Conservation (phyloP, 2,888 invertebrate species). For the Eupithecia tripunctaria region DNA sequence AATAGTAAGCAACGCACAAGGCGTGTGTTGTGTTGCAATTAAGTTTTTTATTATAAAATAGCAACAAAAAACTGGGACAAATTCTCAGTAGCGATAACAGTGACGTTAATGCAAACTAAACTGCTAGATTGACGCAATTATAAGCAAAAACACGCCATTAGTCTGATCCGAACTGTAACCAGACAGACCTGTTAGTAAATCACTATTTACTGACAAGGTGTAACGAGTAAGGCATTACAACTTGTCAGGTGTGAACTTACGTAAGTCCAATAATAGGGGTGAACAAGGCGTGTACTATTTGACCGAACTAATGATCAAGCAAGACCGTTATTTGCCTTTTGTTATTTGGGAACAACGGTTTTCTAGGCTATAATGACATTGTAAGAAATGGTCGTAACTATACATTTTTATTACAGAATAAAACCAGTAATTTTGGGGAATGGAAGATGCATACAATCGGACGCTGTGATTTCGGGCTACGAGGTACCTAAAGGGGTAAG, state of each 20-base stretch:
- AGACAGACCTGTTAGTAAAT: constrained; percentile 27
- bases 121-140: constrained; percentile 19
- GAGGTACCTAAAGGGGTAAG: constrained; percentile 92
- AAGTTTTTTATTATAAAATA: not conserved
- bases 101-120: constrained; percentile 7
- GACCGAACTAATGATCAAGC: not conserved
- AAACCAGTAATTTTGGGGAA: constrained; percentile 93
- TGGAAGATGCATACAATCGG: constrained; percentile 89
- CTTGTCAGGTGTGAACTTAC: constrained; percentile 39
- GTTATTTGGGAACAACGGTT: constrained; percentile 8
- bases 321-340: not conserved
- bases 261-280: constrained; percentile 27
- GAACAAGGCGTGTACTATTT: constrained; percentile 11
- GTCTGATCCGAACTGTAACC: constrained; percentile 16
- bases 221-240: constrained; percentile 26
- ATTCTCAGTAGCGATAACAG: constrained; percentile 1
- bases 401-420: constrained; percentile 81
- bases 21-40: not conserved
- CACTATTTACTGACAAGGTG: constrained; percentile 21
- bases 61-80: constrained; percentile 1
- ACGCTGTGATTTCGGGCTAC: constrained; percentile 90
- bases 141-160: constrained; percentile 24
- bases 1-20: not conserved
- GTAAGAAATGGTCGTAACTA: not conserved
- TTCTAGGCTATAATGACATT: not conserved